phyloP scores from a whole-genome alignment of 2,888 invertebrate species.

The Biston betularia region DNA sequence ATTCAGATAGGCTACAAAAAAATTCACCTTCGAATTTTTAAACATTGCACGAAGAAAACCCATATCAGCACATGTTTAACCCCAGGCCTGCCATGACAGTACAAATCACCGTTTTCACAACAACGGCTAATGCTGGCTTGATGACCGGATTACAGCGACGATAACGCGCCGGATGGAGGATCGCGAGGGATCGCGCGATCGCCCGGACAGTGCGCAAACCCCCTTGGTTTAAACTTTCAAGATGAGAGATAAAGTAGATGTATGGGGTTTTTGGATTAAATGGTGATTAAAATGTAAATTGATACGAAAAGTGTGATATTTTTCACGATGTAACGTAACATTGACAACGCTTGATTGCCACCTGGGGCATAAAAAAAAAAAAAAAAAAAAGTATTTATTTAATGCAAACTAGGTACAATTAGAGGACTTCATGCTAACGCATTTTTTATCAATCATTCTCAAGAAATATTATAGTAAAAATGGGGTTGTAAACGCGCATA shows the following conservation, averaged over 20 bases:
- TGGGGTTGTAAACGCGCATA: no score
- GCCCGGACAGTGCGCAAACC: constrained; percentile 48
- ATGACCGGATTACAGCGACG: constrained; percentile 75
- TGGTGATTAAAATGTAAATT: constrained; percentile 4
- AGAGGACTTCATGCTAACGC: no score
- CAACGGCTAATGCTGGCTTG: constrained; percentile 58
- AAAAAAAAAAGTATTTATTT: no score
- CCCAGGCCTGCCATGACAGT: constrained; percentile 37
- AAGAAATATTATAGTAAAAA: no score
- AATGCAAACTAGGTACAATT: background rate
- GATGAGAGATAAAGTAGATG: constrained; percentile 57
- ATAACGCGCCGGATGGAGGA: constrained; percentile 64
- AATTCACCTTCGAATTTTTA: background rate
- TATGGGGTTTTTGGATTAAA: constrained; percentile 29
- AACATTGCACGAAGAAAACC: constrained; percentile 17
- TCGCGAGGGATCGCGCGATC: constrained; percentile 39
- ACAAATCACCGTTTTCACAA: constrained; percentile 50
- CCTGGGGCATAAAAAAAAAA: no score
- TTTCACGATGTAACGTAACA: background rate
- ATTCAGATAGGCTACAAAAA: background rate
- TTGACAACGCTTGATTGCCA: no score
- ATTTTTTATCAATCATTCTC: no score
- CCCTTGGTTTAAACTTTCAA: constrained; percentile 75
- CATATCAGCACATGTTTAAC: constrained; percentile 28
- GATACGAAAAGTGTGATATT: constrained; percentile 8